Evolutionary conservation across 2,113 vertebrate species (phyloP).

Genomic region (Equus quagga): DNA sequence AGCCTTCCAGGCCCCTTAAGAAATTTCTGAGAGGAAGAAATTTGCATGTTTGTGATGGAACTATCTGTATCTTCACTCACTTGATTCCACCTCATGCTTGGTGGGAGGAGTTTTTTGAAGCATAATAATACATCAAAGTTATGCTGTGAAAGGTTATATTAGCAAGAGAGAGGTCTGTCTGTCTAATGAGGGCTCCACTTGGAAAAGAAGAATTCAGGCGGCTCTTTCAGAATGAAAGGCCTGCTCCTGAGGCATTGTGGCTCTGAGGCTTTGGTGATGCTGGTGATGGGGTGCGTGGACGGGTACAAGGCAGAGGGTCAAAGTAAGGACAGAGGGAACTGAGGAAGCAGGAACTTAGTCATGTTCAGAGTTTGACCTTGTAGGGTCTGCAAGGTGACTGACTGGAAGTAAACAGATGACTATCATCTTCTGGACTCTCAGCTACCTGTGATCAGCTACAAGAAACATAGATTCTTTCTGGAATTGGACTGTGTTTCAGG

Average conservation of each 20-base stretch:
- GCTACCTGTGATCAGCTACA: neutral
- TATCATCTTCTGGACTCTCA: neutral
- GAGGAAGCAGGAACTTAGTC: neutral
- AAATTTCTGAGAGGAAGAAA: neutral
- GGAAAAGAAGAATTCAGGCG: neutral
- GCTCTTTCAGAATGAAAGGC: neutral
- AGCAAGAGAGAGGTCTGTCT: neutral
- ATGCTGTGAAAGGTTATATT: neutral
- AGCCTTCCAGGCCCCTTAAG: neutral
- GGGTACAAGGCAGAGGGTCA: neutral
- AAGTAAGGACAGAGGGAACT: neutral
- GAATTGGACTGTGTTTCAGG: neutral
- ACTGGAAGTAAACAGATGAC: neutral
- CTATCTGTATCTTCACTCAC: neutral
- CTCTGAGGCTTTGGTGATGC: neutral
- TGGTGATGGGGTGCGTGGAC: neutral
- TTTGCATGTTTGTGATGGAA: neutral
- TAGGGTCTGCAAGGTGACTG: neutral
- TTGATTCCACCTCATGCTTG: neutral
- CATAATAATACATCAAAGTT: neutral
- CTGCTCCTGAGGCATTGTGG: neutral
- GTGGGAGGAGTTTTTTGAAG: neutral
- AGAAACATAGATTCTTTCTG: neutral
- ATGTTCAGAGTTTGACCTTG: neutral
- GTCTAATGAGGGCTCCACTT: neutral